phyloP scores from a whole-genome alignment of 1,140 invertebrate species.

The Caligus rogercresseyi region DNA sequence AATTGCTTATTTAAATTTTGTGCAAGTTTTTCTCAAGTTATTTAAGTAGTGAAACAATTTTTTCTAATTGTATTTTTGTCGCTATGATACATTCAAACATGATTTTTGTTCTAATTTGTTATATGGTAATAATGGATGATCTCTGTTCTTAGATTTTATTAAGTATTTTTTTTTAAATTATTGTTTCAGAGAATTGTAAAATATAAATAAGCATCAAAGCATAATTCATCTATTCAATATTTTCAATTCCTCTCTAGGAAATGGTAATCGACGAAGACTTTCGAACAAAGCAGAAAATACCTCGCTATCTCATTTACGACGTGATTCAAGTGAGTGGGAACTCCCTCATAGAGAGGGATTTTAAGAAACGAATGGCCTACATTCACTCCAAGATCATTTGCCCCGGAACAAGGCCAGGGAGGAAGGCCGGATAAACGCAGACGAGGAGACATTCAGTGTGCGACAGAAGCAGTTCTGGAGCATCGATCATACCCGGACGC shows the following conservation, averaged over 20 bases:
- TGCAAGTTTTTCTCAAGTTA: no score
- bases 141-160: constrained; percentile 20
- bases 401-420: constrained; percentile 1
- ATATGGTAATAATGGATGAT: no score
- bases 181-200: no score
- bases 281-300: constrained; percentile 42
- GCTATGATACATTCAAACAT: no score
- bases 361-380: constrained; percentile 50
- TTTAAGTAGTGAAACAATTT: no score
- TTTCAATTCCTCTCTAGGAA: constrained; percentile 36
- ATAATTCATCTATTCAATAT: no score
- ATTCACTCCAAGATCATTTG: constrained; percentile 34
- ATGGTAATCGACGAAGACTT: constrained; percentile 79
- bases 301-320: constrained; percentile 88
- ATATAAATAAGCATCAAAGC: no score
- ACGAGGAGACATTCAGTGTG: constrained; percentile 67
- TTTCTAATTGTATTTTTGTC: no score
- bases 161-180: constrained; percentile 18
- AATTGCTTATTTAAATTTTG: no score
- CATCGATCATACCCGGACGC: constrained; percentile 42
- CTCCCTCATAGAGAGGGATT: constrained; percentile 44
- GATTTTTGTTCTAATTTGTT: no score
- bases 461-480: constrained; percentile 77
- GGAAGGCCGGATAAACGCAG: constrained; percentile 44
- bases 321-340: constrained; percentile 60